These are phyloP conservation scores for Parnassius mnemosyne DNA, from an alignment of 2,888 invertebrate genomes.

Conservation along the genomic window DNA sequence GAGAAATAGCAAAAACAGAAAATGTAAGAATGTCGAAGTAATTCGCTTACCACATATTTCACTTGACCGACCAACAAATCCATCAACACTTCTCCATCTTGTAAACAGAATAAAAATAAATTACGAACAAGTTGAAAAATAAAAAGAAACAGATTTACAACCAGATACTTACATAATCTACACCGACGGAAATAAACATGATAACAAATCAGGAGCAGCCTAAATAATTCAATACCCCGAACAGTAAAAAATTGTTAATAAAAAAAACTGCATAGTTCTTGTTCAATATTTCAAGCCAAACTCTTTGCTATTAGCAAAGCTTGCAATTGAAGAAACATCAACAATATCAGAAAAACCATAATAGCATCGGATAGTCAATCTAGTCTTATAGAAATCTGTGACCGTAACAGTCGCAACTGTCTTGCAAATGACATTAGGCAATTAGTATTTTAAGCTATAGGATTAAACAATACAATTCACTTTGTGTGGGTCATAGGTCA, in stretches of 20 bases:
- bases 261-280: background rate
- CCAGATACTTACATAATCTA: background rate
- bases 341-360: background rate
- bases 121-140: no score
- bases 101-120: no score
- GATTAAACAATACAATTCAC: background rate
- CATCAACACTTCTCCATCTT: no score
- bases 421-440: background rate
- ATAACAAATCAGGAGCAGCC: background rate
- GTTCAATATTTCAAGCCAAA: background rate
- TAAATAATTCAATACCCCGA: background rate
- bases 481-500: background rate
- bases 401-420: background rate
- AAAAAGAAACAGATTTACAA: no score
- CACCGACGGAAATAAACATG: conserved; percentile 1
- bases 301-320: background rate
- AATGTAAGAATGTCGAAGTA: no score
- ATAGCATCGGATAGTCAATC: background rate
- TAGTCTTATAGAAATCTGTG: background rate
- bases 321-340: background rate
- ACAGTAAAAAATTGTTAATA: background rate
- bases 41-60: no score
- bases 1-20: no score
- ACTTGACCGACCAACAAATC: no score
- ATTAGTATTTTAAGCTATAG: background rate